Evolutionary conservation across 2,888 invertebrate genomes (phyloP).

Genomic region (Rotaria sp.): DNA sequence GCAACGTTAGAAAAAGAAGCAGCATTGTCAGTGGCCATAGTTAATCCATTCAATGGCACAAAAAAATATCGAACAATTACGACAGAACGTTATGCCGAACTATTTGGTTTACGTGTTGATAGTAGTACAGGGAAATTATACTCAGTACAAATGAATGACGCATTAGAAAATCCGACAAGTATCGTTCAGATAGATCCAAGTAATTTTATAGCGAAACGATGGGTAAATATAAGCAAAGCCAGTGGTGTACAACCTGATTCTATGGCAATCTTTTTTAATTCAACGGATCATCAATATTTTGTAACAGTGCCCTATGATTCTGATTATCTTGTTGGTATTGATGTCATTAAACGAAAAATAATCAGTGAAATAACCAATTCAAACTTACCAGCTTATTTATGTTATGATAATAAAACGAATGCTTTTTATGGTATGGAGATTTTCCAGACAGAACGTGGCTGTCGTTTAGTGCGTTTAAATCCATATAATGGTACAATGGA

Average conservation of each 20-base stretch:
- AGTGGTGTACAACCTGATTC: slow-evolving; percentile 17
- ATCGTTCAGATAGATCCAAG: background rate
- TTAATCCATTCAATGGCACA: slow-evolving; percentile 15
- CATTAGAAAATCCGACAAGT: background rate
- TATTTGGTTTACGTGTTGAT: slow-evolving; percentile 13
- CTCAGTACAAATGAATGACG: background rate
- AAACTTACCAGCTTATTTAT: slow-evolving; percentile 12
- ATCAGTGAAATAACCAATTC: background rate
- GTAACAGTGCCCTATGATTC: slow-evolving; percentile 13
- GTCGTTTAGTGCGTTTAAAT: background rate
- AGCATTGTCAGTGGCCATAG: background rate
- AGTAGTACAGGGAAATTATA: slow-evolving; percentile 12
- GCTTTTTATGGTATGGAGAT: slow-evolving; percentile 17
- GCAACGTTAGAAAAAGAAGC: background rate
- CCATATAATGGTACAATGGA: slow-evolving; percentile 10
- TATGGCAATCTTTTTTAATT: slow-evolving; percentile 11
- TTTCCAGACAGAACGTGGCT: background rate
- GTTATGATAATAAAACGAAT: slow-evolving; percentile 17
- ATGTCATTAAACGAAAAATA: background rate
- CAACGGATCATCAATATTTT: background rate
- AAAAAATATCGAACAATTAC: slow-evolving; percentile 1
- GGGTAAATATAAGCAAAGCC: slow-evolving; percentile 7
- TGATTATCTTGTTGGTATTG: background rate
- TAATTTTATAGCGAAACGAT: background rate
- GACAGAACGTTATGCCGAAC: background rate